Percentiles rank a stretch among this genome's conserved stretches.
Conservation (phyloP, 2,888 invertebrate genomes). For the Dione vanillae region DNA sequence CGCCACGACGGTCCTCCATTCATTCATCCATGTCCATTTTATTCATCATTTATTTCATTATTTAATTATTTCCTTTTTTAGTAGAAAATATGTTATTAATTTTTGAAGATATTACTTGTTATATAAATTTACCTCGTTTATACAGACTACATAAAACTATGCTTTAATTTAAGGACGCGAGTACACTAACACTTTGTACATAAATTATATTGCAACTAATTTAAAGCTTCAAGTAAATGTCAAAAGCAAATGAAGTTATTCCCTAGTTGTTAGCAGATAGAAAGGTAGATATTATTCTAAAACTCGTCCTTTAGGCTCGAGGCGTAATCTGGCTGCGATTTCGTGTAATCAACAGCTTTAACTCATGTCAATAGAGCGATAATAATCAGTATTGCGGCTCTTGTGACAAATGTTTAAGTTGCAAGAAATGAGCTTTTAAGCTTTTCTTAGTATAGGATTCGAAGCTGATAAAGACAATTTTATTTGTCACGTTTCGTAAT, state of each 20-base stretch:
- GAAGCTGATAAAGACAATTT: neutral
- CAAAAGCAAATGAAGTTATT: constrained; percentile 21
- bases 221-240: neutral
- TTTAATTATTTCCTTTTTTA: no score
- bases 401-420: constrained; percentile 22
- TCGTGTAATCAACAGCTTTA: constrained; percentile 46
- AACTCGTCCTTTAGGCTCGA: constrained; percentile 42
- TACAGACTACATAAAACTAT: no score
- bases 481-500: no score
- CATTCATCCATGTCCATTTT: no score
- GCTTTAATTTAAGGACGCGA: no score
- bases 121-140: no score
- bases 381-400: constrained; percentile 42
- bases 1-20: no score
- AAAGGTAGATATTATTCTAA: constrained; percentile 27
- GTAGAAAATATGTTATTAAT: no score
- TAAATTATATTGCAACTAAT: neutral
- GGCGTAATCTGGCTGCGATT: constrained; percentile 43
- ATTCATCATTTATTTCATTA: no score
- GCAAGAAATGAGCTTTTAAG: constrained; percentile 9
- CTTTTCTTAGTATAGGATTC: neutral
- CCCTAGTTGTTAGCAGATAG: constrained; percentile 21
- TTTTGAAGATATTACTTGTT: no score
- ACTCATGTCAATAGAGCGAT: constrained; percentile 46
- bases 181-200: no score